Base-by-base conservation (phyloP, 2,113 vertebrate genomes). In the Phrynosoma blainvillii region DNA sequence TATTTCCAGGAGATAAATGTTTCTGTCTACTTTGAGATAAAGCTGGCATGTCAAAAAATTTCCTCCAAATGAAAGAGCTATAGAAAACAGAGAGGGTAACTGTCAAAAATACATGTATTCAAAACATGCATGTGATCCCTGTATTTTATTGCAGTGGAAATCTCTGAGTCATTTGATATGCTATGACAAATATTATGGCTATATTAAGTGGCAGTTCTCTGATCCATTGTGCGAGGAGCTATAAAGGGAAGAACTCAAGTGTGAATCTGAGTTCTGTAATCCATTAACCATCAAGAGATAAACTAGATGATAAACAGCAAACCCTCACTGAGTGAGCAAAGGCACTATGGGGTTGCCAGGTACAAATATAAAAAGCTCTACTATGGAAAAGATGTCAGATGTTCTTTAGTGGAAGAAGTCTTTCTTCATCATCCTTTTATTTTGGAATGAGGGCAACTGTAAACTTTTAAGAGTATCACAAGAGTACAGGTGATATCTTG, bases 21-120 rank as follows among this genome's bases (percentile, higher is more conserved):
- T 0, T 42, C 0, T 0, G 5, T 20, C 1, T 9, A 25, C 2
- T 0, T 14, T 56, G n/a, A 20, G n/a, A 36, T 5, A 52, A 30
- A 36, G 2, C 14, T 40, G 79, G 23, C 14, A 68, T 0, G 0
- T 36, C 56, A 73, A 47, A 56, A 36, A 12, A 8, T 62, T 40
- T 2, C 68, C 18, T 14, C 25, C 68, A 32, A 74, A 47, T 52
- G 6, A 68, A 54, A 70, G 40, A 5, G 23, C 12, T 74, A 12
- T 52, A 79, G 66, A 59, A 73, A n/a, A 27, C 70, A 76, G 32
- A 6, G 47, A 59, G 23, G 56, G 56, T 79, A 56, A 73, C 1
- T 30, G 66, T 14, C 70, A 73, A 18, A 21, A 75, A 12, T 13
- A 32, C n/a, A 56, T 77, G 10, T 62, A 70, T 54, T 86, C 27